Conservation (phyloP, 2,113 vertebrate genomes). For the Amazona vittata region DNA sequence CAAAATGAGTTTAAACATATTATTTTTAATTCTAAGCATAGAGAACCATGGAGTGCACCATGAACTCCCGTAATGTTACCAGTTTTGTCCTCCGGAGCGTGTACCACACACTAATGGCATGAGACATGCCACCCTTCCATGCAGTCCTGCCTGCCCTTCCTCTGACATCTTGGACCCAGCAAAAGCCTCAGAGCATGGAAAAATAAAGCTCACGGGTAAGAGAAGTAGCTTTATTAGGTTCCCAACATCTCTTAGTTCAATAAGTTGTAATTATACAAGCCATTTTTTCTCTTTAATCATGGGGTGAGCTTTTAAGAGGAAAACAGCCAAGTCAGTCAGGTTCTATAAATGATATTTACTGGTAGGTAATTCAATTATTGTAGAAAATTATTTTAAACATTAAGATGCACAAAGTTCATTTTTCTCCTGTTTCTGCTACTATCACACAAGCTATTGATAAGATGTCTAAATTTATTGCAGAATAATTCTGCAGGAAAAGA, state of each 20-base stretch:
- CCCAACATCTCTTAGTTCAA: not conserved
- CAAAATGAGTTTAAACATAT: not conserved
- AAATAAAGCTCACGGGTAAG: not conserved
- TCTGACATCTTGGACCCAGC: fast-evolving
- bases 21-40: not conserved
- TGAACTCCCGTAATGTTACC: not conserved
- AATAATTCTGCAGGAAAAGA: slow-evolving; percentile 99
- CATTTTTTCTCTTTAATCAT: slow-evolving; percentile 65
- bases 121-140: not conserved
- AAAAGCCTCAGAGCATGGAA: not conserved
- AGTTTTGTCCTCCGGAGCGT: not conserved
- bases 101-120: not conserved
- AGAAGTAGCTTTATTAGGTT: not conserved
- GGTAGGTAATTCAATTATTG: slow-evolving; percentile 93
- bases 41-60: not conserved
- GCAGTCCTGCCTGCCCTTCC: not conserved
- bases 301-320: slow-evolving; percentile 49
- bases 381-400: slow-evolving; percentile 94
- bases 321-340: slow-evolving; percentile 51
- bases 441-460: slow-evolving; percentile 99
- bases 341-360: slow-evolving; percentile 74
- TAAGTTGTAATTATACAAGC: not conserved
- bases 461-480: slow-evolving; percentile 99
- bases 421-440: slow-evolving; percentile 90
- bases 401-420: slow-evolving; percentile 90